Base-by-base conservation (phyloP, 2,113 vertebrate species). In the Calonectris borealis region DNA sequence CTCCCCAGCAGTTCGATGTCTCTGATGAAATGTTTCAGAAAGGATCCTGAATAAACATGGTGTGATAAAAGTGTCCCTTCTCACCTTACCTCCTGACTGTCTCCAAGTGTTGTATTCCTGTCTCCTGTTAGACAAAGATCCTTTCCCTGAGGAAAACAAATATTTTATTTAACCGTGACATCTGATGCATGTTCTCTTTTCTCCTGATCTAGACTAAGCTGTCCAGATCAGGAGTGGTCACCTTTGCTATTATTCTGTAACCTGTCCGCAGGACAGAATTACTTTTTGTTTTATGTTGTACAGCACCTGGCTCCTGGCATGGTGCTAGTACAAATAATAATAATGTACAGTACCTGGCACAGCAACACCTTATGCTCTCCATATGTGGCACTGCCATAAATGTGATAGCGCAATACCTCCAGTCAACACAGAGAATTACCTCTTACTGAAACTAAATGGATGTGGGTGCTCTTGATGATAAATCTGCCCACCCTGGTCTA, bases 211-310 rank as follows among this genome's bases (percentile, higher is more conserved):
- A 91, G 81, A 94, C 91, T 77, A 91, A 96, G 82, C 95, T 94
- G 81, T 90, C 93, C 79, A 72, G 95, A 64, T 83, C 84, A 96
- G 64, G 48, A 78, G 60, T 83, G 85, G 91, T 95, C 93, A 96
- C 87, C 87, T 94, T 95, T 95, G 95, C 95, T 95, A 88, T 96
- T 94, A 93, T 65, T 96, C 93, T 88, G 75, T 93, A 95, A 90
- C 87, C 61, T 95, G 93, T 95, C 94, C 10, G 0, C 34, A 88
- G 62, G 32, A 77, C 78, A 88, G 93, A 96, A 97, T 97, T 96
- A 95, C 93, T 97, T 97, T 97, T 97, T 96, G 92, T 49, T 97
- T 96, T 97, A 97, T 96, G 96, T 94, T 78, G 94, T 70, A 22
- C 62, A 92, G 87, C 52, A 80, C 32, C 64, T 75, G 76, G 86